A percentile compares a stretch with the other conserved stretches of the same genome.
These are phyloP conservation scores for Colletes latitarsis DNA, from an alignment of 1,140 invertebrate species.

Conservation along the genomic window DNA sequence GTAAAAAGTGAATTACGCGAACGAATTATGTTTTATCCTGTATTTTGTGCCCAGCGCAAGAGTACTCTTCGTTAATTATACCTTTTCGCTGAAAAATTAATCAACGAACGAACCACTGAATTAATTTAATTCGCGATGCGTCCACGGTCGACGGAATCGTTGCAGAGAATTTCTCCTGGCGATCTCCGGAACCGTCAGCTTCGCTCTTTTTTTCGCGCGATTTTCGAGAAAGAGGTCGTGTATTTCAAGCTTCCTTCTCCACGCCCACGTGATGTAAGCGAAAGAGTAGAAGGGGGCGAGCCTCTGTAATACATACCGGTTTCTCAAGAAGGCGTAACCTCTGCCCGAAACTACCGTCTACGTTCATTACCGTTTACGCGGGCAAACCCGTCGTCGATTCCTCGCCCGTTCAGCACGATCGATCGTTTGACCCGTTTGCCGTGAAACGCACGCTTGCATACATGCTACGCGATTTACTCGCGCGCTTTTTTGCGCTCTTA, in stretches of 20 bases:
- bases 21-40: no score
- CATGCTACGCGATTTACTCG: slow-evolving; percentile 35
- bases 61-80: no score
- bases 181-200: no score
- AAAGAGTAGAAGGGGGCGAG: slow-evolving; percentile 54
- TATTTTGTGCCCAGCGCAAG: no score
- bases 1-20: no score
- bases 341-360: slow-evolving; percentile 71
- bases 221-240: slow-evolving; percentile 56
- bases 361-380: slow-evolving; percentile 71
- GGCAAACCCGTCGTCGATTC: slow-evolving; percentile 64
- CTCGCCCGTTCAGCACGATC: slow-evolving; percentile 43
- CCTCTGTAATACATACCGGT: slow-evolving; percentile 71
- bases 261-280: slow-evolving; percentile 63
- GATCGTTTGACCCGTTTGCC: slow-evolving; percentile 57
- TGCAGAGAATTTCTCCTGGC: no score
- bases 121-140: no score
- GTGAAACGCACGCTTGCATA: slow-evolving; percentile 39
- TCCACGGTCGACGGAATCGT: no score
- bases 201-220: slow-evolving; percentile 28
- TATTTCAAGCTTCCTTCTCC: slow-evolving; percentile 53
- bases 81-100: no score
- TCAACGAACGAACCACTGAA: no score
- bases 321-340: slow-evolving; percentile 73
- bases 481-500: not conserved